These are phyloP conservation scores for Mimas tiliae DNA, from an alignment of 2,888 invertebrate genomes.

Conservation along the genomic window DNA sequence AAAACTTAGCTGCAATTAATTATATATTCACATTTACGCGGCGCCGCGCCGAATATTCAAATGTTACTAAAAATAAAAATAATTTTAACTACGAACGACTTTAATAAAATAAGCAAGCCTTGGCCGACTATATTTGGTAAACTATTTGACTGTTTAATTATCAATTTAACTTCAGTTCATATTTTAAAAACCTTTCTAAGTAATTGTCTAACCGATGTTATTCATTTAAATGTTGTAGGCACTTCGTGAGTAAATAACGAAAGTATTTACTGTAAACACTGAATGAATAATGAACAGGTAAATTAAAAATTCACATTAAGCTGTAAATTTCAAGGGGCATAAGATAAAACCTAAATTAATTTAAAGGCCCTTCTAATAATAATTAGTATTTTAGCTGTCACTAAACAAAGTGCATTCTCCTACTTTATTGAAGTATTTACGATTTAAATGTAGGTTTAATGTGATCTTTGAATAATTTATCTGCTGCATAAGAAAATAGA, in stretches of 20 bases:
- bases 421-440: too few relatives aligned
- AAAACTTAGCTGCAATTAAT: constrained; percentile 51
- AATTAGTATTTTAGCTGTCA: too few relatives aligned
- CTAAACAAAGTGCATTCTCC: too few relatives aligned
- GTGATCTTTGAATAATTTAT: too few relatives aligned
- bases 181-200: background rate
- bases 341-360: too few relatives aligned
- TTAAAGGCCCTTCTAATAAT: too few relatives aligned
- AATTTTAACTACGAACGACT: background rate
- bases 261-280: too few relatives aligned
- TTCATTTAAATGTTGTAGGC: too few relatives aligned
- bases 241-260: too few relatives aligned
- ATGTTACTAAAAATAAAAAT: background rate
- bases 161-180: background rate
- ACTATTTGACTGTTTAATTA: background rate
- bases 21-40: constrained; percentile 40
- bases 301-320: background rate
- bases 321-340: too few relatives aligned
- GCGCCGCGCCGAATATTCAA: constrained; percentile 28
- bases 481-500: too few relatives aligned
- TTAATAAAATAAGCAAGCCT: background rate
- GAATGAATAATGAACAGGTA: background rate
- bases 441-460: too few relatives aligned
- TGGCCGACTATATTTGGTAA: background rate
- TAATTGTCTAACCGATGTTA: background rate